Evolutionary conservation across 2,888 invertebrate genomes (phyloP), one percentile per base, ranked within the genome.

Genomic region (Cryptus viduatorius): DNA sequence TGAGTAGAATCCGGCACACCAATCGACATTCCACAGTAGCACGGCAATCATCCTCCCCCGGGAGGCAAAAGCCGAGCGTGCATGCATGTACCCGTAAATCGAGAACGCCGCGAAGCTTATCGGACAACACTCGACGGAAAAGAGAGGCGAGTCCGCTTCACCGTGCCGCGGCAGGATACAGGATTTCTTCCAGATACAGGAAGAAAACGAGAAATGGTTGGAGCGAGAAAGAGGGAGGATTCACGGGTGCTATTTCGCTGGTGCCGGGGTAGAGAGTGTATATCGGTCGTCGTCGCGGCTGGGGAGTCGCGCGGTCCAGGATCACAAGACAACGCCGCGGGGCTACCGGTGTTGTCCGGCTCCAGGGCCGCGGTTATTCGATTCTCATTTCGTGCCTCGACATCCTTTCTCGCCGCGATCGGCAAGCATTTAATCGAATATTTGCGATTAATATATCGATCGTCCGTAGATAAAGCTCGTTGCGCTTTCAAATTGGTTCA

Each of bases 281-380:
- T 84, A 82, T 84, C 80, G 80, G 61, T 80, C 83, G 77, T 72
- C 65, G 71, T 83, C 78, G 68, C 59, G 64, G 16, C 61, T 77
- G 78, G 24, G 78, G 79, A 56, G 64, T 81, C 77, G 77, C 80
- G 82, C 79, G 79, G 61, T 68, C 79, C 86, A 87, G 89, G 89
- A 90, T 89, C 89, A 89, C 87, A 91, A 91, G 91, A 90, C 90
- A 89, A 89, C 89, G 90, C 90, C 91, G 91, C 91, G 88, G 89
- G 92, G 91, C 92, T 93, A 93, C 93, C 89, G 92, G 93, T 92
- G 91, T 93, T 93, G 90, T 90, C 86, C 89, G 87, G 86, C 84
- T 87, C 85, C 89, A 90, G 90, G 91, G 89, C 89, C 89, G 85
- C 82, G 68, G 65, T 79, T 29, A 81, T 83, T 67, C 82, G 81